Evolutionary conservation across 2,888 invertebrate species (phyloP), one percentile per base, ranked within the genome.

Genomic region (Lamellibrachia columna): DNA sequence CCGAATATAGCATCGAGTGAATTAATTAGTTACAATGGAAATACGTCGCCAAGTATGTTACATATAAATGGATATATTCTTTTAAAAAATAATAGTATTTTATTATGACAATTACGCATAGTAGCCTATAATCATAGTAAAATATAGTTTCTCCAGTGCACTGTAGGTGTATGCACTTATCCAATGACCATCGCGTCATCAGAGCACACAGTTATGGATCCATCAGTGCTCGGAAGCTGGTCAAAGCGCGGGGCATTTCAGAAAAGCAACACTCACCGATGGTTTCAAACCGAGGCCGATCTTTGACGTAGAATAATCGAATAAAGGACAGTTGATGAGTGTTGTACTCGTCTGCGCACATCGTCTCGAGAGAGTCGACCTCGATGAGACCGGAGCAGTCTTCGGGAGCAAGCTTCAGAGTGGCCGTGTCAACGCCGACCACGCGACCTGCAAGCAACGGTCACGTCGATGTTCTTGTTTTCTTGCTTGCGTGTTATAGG

Each of bases 331-430:
- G 91, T 11, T 93, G 92, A 55, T 93, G 93, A 6, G 92, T 93
- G 91, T 93, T 93, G 91, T 92, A 93, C 90, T 93, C 93, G 90
- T 93, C 93, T n/a, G 90, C 90, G 90, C 93, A 93, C 40, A 90
- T 90, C 75, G 90, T 90, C 53, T 58, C 28, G 7, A 90, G 53
- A 52, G 93, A 22, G 60, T 93, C 91, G 15, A 93, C 28, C 15
- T 91, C 22, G 15, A 91, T 52, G 15, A 22, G 8, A 40, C 55
- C 58, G 58, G 93, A 90, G 92, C 93, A 93, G 53, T 93, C 93
- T 53, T 93, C 93, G 3, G n/a, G 58, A 52, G 93, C 91, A 60
- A 93, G 90, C 40, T 92, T 93, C 91, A 93, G 2, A 2, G 40
- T n/a, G 0, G 93, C 93, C 6, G 93, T 92, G 53, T 93, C 93